Percentiles rank a stretch among this genome's conserved stretches.
phyloP scores from a whole-genome alignment of 2,797 vertebrate species.

The Bradypodion pumilum region DNA sequence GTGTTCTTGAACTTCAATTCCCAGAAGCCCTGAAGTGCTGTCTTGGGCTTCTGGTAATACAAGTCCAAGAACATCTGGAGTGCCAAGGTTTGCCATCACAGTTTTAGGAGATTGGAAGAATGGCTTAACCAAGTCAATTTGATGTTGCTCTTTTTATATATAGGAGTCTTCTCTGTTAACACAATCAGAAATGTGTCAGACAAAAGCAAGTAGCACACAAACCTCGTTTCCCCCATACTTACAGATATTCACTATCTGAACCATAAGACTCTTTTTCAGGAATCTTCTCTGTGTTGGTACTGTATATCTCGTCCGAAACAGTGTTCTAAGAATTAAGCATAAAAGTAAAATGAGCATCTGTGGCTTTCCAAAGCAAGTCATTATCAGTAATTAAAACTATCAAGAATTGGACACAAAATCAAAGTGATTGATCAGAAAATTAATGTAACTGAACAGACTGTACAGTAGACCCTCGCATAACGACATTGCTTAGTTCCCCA shows the following conservation, averaged over 20 bases:
- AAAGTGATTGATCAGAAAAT: neutral
- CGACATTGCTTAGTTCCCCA: too few species aligned
- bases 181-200: neutral
- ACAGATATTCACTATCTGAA: slow-evolving; percentile 35
- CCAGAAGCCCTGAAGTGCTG: too few species aligned
- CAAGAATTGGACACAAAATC: neutral
- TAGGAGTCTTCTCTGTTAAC: neutral
- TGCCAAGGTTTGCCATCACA: too few species aligned
- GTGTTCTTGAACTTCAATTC: too few species aligned
- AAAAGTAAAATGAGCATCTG: slow-evolving; percentile 5
- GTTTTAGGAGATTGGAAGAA: neutral
- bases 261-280: slow-evolving; percentile 21
- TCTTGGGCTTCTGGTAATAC: too few species aligned
- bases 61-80: too few species aligned
- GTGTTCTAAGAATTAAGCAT: slow-evolving; percentile 44
- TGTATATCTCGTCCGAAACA: neutral
- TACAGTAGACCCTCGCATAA: too few species aligned
- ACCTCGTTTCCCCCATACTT: slow-evolving; percentile 45
- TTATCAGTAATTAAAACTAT: neutral
- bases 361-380: neutral
- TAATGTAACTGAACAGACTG: neutral
- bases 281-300: slow-evolving; percentile 5
- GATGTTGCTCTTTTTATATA: neutral
- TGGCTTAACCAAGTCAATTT: neutral
- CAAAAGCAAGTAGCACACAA: neutral